Evolutionary conservation across 2,888 invertebrate genomes (phyloP), one percentile per base, ranked within the genome.

Genomic region (Troides oblongomaculatus): DNA sequence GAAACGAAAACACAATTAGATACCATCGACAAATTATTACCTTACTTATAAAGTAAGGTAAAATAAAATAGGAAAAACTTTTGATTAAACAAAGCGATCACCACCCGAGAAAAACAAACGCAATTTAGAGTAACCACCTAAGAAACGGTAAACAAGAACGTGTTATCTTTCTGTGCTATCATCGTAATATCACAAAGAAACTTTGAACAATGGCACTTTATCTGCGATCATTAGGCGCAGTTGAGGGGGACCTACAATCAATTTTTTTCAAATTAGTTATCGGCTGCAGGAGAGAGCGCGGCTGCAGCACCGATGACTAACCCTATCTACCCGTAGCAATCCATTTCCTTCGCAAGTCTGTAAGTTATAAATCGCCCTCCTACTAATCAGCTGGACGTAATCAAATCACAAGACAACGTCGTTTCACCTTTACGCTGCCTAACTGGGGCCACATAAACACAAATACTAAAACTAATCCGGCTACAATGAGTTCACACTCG

Each of bases 271-370:
- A 83, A 77, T 76, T 81, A 81, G 79, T 81, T 83, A 83, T 84
- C 84, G 76, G 81, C 73, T 78, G 74, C 77, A 79, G 79, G 78
- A 79, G 77, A 81, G 81, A 86, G 87, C 84, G 85, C 85, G 84
- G 86, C 85, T 89, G 81, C 82, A 81, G 76, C 80, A 80, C 76
- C 83, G 89, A 89, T 90, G 92, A 92, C 92, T 92, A 91, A 92
- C 88, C 84, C 84, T 83, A 81, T 85, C 85, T 87, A 82, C 75
- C 83, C 84, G 84, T 87, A 87, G 86, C 86, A 82, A 75, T 80
- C 75, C 79, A 79, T 84, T 87, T 86, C 88, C 86, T 84, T 79
- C 81, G 77, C 78, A 70, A 46, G 77, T 78, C 79, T 78, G 81
- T 82, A 80, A 81, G 84, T 81, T 80, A 76, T 78, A 79, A 83